phyloP scores from a whole-genome alignment of 2,888 invertebrate genomes.

The Anthrax anthrax region DNA sequence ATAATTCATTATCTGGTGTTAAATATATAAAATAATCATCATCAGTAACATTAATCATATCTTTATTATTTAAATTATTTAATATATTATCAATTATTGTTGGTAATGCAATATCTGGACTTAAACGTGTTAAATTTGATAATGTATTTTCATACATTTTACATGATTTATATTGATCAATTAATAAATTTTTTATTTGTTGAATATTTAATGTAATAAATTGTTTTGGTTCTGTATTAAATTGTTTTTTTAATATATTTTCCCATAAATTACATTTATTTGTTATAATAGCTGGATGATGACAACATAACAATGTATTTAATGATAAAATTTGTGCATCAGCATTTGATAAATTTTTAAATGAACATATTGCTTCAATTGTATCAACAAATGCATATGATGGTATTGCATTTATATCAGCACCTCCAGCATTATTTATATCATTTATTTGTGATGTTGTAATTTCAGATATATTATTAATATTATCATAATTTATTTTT shows the following conservation, averaged over 20 bases:
- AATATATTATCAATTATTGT: constrained; percentile 47
- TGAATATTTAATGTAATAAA: constrained; percentile 44
- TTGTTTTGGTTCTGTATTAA: constrained; percentile 29
- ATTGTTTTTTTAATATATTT: constrained; percentile 39
- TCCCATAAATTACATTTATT: constrained; percentile 53
- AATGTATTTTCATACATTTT: constrained; percentile 58
- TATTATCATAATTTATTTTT: constrained; percentile 37
- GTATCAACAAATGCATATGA: constrained; percentile 24
- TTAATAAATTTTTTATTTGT: constrained; percentile 45
- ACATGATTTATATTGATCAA: constrained; percentile 40
- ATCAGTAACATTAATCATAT: constrained; percentile 56
- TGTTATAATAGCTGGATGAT: constrained; percentile 54
- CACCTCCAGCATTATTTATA: too few relatives aligned
- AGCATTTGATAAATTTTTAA: constrained; percentile 18
- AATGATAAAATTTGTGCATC: constrained; percentile 48
- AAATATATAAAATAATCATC: constrained; percentile 68
- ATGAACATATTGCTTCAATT: constrained; percentile 21
- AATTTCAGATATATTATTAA: too few relatives aligned
- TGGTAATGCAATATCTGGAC: constrained; percentile 50
- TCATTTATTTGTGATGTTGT: constrained; percentile 11
- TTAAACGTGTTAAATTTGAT: constrained; percentile 48
- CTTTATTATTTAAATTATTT: constrained; percentile 45
- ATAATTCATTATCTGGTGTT: constrained; percentile 80
- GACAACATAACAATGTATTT: constrained; percentile 54
- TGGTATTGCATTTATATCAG: constrained; percentile 21